Percentiles rank a stretch among this genome's conserved stretches.
phyloP scores from a whole-genome alignment of 2,888 invertebrate species.

The Torymus texanus region DNA sequence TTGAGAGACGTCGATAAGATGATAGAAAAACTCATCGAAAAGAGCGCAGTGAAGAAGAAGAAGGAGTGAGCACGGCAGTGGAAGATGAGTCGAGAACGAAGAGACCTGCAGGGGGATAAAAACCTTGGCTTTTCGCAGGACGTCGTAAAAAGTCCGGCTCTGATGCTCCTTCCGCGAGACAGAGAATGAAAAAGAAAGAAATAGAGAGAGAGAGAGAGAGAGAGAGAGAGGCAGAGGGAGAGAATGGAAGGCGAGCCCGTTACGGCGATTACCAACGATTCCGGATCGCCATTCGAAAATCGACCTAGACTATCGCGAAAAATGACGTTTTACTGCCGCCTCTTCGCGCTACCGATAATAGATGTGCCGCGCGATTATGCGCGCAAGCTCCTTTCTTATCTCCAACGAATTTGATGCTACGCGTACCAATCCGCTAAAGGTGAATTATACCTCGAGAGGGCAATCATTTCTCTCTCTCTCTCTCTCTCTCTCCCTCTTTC shows the following conservation, averaged over 20 bases:
- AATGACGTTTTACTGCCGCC: slow-evolving; percentile 54
- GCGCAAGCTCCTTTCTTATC: not conserved
- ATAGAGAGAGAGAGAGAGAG: too few species aligned
- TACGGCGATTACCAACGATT: slow-evolving; percentile 51
- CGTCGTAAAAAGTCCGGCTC: slow-evolving; percentile 50
- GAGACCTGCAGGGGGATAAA: slow-evolving; percentile 36
- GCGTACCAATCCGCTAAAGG: slow-evolving; percentile 18
- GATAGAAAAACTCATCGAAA: slow-evolving; percentile 6
- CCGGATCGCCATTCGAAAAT: slow-evolving; percentile 50
- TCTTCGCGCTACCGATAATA: slow-evolving; percentile 29
- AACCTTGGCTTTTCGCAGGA: slow-evolving; percentile 43
- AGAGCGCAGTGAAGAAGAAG: not conserved
- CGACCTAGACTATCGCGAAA: slow-evolving; percentile 45
- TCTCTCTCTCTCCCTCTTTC: too few species aligned
- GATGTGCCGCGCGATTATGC: slow-evolving; percentile 15
- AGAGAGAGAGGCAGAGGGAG: too few species aligned
- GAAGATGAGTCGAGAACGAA: slow-evolving; percentile 5
- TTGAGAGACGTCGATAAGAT: slow-evolving; percentile 1
- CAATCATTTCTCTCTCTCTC: too few species aligned
- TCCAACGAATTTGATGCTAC: not conserved
- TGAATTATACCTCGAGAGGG: slow-evolving; percentile 17
- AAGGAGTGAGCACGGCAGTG: not conserved
- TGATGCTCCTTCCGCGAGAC: too few species aligned
- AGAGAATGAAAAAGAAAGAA: too few species aligned
- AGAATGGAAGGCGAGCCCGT: slow-evolving; percentile 9